These are phyloP conservation scores for Melolontha melolontha DNA, from an alignment of 2,888 invertebrate species.

Conservation along the genomic window DNA sequence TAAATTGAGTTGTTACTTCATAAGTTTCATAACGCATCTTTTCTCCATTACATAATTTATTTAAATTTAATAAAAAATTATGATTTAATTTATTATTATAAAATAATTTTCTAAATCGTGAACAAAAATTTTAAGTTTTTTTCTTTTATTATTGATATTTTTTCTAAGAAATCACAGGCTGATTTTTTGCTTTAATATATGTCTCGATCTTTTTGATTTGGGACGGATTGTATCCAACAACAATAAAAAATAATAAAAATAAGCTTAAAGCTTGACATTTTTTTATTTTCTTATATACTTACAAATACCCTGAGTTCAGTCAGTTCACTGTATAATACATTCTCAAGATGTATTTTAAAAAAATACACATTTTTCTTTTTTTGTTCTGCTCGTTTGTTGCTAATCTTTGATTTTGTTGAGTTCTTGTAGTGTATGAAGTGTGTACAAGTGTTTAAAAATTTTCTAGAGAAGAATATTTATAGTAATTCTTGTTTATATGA, in stretches of 20 bases:
- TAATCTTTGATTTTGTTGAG: conserved; percentile 1
- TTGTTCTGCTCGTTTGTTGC: conserved; percentile 2
- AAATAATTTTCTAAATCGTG: no score
- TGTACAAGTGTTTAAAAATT: background rate
- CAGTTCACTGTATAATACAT: conserved; percentile 47
- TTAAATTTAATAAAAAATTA: no score
- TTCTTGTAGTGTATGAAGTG: background rate
- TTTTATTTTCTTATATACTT: conserved; percentile 22
- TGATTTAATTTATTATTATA: no score
- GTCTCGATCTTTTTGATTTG: background rate
- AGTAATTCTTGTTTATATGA: no score
- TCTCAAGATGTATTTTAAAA: background rate
- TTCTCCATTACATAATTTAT: no score
- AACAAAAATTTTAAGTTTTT: no score
- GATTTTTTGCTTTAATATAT: no score
- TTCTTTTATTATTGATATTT: no score
- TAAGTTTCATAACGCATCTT: no score
- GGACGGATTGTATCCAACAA: conserved; percentile 5
- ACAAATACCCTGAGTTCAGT: conserved; percentile 51
- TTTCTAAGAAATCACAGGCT: no score
- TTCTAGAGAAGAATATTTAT: background rate
- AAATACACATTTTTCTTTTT: conserved; percentile 7
- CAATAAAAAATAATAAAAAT: background rate
- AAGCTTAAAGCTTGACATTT: conserved; percentile 40
- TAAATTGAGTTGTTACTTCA: no score